Conservation (phyloP, 2,888 invertebrate species). For the Ptycholaimellus sp. region DNA sequence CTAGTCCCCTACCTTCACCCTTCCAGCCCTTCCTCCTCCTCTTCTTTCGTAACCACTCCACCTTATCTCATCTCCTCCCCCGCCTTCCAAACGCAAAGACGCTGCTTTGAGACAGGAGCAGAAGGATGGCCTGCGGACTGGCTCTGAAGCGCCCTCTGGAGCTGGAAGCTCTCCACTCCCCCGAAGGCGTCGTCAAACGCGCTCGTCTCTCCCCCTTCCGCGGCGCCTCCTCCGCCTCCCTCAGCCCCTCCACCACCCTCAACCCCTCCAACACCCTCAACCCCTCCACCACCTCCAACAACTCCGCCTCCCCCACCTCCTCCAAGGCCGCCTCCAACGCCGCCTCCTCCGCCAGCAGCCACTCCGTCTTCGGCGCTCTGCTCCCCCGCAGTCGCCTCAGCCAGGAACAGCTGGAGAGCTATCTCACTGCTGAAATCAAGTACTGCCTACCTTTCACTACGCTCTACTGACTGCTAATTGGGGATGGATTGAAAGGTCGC, state of each 20-base stretch:
- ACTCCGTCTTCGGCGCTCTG: slow-evolving; percentile 2
- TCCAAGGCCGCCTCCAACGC: slow-evolving; percentile 14
- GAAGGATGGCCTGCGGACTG: slow-evolving; percentile 23
- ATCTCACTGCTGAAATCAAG: slow-evolving; percentile 9
- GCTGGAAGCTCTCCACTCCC: slow-evolving; percentile 17
- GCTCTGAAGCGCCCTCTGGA: slow-evolving; percentile 24
- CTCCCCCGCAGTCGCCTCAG: slow-evolving; percentile 11
- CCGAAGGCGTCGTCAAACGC: slow-evolving; percentile 19
- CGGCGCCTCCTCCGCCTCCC: slow-evolving; percentile 15
- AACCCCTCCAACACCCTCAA: slow-evolving; percentile 6
- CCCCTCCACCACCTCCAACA: background rate
- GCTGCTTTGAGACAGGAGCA: too few relatives aligned
- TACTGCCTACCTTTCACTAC: too few relatives aligned
- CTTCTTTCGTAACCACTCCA: too few relatives aligned
- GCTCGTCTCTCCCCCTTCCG: slow-evolving; percentile 22
- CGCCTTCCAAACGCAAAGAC: too few relatives aligned
- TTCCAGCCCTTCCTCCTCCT: too few relatives aligned
- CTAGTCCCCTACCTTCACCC: too few relatives aligned
- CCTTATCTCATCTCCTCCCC: too few relatives aligned
- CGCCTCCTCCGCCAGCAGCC: background rate
- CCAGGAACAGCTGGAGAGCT: slow-evolving; percentile 17
- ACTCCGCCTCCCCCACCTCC: slow-evolving; percentile 20
- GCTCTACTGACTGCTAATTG: too few relatives aligned
- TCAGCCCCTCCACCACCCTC: slow-evolving; percentile 4
- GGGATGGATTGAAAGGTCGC: too few relatives aligned